phyloP scores from a whole-genome alignment of 1,140 invertebrate species.

The Zaprionus gabonicus region DNA sequence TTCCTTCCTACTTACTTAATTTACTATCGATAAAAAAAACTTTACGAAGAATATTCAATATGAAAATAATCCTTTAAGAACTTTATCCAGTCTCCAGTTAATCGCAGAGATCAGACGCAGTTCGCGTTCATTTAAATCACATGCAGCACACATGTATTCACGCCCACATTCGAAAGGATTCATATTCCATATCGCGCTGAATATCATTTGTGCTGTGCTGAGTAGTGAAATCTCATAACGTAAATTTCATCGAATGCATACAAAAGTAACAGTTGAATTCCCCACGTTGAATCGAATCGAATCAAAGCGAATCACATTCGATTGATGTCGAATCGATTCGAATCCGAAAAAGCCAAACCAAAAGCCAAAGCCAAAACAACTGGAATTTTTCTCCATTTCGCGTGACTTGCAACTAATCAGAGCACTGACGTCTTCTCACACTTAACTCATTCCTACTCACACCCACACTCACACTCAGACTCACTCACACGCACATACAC shows the following conservation, averaged over 20 bases:
- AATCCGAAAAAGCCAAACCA: background rate
- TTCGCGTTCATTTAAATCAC: constrained; percentile 26
- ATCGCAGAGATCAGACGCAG: constrained; percentile 39
- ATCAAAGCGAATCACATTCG: constrained; percentile 22
- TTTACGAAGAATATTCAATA: constrained; percentile 18
- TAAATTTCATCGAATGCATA: constrained; percentile 84
- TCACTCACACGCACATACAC: constrained; percentile 28
- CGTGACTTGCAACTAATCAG: constrained; percentile 59
- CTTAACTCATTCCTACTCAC: constrained; percentile 2
- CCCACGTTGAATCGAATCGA: constrained; percentile 19
- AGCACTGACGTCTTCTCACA: constrained; percentile 40
- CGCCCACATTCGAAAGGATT: constrained; percentile 16
- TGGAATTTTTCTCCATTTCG: constrained; percentile 58
- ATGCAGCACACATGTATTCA: constrained; percentile 71
- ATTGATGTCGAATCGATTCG: background rate
- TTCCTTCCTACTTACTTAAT: background rate
- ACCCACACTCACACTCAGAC: constrained; percentile 28
- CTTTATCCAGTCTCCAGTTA: constrained; percentile 28
- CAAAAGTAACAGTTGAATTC: constrained; percentile 47
- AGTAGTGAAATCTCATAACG: constrained; percentile 84
- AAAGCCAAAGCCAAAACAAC: constrained; percentile 46
- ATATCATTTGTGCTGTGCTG: constrained; percentile 80
- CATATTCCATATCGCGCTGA: constrained; percentile 27
- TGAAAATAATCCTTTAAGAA: constrained; percentile 22
- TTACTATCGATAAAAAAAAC: background rate